Percentiles rank a stretch among this genome's conserved stretches.
phyloP scores from a whole-genome alignment of 2,113 vertebrate genomes.

The Dipodomys ordii region DNA sequence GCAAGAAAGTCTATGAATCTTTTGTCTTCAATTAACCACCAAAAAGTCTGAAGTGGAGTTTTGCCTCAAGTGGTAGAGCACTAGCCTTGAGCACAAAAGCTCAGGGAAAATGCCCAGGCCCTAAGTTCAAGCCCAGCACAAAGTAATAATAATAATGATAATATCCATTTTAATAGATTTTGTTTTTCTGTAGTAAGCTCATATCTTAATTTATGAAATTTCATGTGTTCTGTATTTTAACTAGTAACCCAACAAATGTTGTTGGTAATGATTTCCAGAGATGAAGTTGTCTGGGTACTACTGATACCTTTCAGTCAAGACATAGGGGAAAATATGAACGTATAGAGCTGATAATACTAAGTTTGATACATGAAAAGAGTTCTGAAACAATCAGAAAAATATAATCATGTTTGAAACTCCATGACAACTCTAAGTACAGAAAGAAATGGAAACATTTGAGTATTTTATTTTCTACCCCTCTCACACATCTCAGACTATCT shows the following conservation, averaged over 20 bases:
- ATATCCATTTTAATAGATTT: background rate
- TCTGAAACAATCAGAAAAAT: slow-evolving; percentile 9
- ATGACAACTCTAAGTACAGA: background rate
- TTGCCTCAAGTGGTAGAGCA: no score
- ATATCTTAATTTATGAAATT: slow-evolving; percentile 1
- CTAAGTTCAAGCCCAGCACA: no score
- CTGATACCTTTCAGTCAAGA: background rate
- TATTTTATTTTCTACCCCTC: background rate
- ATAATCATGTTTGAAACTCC: background rate
- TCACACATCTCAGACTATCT: background rate
- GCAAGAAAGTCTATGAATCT: no score
- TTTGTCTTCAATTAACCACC: no score
- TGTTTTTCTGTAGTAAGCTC: background rate
- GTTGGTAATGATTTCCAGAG: background rate
- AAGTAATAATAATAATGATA: background rate
- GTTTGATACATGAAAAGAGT: background rate
- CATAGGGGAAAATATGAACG: background rate
- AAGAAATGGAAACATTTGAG: background rate
- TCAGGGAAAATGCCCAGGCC: no score
- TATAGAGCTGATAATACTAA: background rate
- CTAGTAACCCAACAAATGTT: background rate
- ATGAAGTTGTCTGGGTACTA: background rate
- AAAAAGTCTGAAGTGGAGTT: no score
- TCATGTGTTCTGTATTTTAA: background rate
- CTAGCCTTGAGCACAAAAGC: no score